Evolutionary conservation across 2,888 invertebrate genomes (phyloP).

Genomic region (Bugulina stolonifera): DNA sequence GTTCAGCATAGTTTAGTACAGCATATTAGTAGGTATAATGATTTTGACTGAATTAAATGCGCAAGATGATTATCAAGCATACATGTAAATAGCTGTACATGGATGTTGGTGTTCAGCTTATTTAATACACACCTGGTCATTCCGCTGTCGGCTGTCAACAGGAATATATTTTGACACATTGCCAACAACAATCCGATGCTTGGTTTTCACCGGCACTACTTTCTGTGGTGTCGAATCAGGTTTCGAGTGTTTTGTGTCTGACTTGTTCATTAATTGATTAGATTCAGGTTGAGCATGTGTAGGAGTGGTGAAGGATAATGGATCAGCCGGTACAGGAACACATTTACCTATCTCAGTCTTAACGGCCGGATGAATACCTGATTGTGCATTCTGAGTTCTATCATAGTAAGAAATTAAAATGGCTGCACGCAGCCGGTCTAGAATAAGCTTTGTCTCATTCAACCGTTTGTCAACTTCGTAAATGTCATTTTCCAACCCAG

Average conservation of each 20-base stretch:
- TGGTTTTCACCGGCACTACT: slow-evolving; percentile 35
- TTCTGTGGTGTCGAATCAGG: not conserved
- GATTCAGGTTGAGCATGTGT: not conserved
- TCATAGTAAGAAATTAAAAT: slow-evolving; percentile 47
- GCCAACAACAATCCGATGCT: slow-evolving; percentile 56
- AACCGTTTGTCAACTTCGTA: slow-evolving; percentile 61
- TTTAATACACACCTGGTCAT: slow-evolving; percentile 57
- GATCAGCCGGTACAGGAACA: not conserved
- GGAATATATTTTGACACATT: slow-evolving; percentile 74
- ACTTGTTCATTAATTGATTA: not conserved
- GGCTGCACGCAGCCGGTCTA: slow-evolving; percentile 48
- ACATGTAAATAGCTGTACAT: too few relatives aligned
- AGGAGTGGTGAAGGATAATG: not conserved
- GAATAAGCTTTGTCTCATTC: slow-evolving; percentile 37
- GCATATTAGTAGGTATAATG: too few relatives aligned
- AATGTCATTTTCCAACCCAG: slow-evolving; percentile 66
- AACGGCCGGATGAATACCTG: slow-evolving; percentile 66
- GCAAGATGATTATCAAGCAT: too few relatives aligned
- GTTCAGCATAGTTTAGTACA: too few relatives aligned
- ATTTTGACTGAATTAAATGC: too few relatives aligned
- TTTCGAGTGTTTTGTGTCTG: not conserved
- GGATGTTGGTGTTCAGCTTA: too few relatives aligned
- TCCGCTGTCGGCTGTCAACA: slow-evolving; percentile 60
- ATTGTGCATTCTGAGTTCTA: slow-evolving; percentile 32
- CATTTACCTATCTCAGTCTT: slow-evolving; percentile 31